Percentiles rank a stretch among this genome's conserved stretches.
Evolutionary conservation across 2,797 vertebrate species (phyloP).

Genomic region (Harpagifer antarcticus): DNA sequence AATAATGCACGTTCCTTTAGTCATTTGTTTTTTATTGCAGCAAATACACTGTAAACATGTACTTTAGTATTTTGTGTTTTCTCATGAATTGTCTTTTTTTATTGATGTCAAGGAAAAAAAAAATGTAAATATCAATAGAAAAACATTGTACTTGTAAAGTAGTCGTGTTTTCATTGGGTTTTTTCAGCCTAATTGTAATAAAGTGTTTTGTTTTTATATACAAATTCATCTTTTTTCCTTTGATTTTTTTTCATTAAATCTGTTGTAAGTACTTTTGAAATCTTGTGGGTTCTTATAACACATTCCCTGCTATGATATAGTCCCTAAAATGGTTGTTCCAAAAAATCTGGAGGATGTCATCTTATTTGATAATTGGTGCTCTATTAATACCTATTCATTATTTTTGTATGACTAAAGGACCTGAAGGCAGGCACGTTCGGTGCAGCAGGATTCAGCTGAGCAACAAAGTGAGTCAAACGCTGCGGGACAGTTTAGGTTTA

Average conservation of each 20-base stretch:
- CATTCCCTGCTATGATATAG: background rate
- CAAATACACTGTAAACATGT: constrained; percentile 86
- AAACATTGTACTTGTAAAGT: constrained; percentile 93
- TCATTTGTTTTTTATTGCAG: constrained; percentile 77
- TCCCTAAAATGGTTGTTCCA: background rate
- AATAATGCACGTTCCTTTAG: constrained; percentile 81
- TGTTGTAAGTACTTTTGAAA: constrained; percentile 59
- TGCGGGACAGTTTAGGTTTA: background rate
- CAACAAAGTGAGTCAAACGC: background rate
- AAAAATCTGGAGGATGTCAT: background rate
- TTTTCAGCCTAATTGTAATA: constrained; percentile 94
- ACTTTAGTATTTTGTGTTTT: constrained; percentile 84
- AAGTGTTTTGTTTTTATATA: constrained; percentile 95
- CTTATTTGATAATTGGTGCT: background rate
- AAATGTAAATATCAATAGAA: constrained; percentile 90
- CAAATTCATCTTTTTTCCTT: constrained; percentile 72
- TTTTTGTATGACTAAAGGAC: background rate
- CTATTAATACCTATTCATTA: background rate
- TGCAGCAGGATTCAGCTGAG: background rate
- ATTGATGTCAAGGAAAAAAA: constrained; percentile 78
- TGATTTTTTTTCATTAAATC: constrained; percentile 67
- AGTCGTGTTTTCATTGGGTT: constrained; percentile 91
- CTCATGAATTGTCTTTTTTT: constrained; percentile 79
- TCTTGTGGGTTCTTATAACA: constrained; percentile 55
- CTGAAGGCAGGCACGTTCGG: background rate